Conservation (phyloP, 2,113 vertebrate species). For the Epinephelus moara region DNA sequence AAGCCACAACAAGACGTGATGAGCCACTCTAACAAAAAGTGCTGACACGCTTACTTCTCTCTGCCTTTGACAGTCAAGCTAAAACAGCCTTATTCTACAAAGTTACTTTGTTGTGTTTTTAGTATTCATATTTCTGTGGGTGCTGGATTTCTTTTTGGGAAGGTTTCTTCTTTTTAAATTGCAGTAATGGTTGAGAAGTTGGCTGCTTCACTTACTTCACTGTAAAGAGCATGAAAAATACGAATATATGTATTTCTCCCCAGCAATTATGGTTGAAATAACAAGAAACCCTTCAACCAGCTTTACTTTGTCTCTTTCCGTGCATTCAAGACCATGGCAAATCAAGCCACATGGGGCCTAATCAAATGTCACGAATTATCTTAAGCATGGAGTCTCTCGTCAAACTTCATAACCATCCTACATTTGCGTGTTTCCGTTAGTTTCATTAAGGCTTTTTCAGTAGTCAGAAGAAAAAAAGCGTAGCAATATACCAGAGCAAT, state of each 20-base stretch:
- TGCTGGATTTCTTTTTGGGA: constrained; percentile 35
- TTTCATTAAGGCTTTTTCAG: constrained; percentile 6
- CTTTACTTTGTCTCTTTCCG: constrained; percentile 25
- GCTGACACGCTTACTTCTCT: constrained; percentile 74
- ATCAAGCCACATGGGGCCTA: constrained; percentile 27
- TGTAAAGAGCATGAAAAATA: constrained; percentile 14
- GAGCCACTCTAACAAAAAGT: constrained; percentile 74
- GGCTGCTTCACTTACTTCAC: constrained; percentile 17
- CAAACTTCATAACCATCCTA: constrained; percentile 20
- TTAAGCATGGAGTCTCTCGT: constrained; percentile 14
- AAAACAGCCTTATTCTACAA: constrained; percentile 48
- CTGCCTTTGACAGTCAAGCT: constrained; percentile 41
- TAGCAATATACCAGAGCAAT: neutral
- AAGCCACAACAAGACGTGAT: constrained; percentile 72
- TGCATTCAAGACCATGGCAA: constrained; percentile 28
- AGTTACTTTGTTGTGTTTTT: constrained; percentile 54
- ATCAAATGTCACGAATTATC: constrained; percentile 49
- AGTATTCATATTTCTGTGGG: constrained; percentile 44
- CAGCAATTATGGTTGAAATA: constrained; percentile 16
- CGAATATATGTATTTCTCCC: constrained; percentile 38
- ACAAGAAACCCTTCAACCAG: constrained; percentile 22
- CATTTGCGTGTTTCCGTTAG: constrained; percentile 12
- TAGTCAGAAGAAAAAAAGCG: neutral
- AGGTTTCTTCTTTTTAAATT: constrained; percentile 37
- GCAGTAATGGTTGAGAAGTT: constrained; percentile 1